Evolutionary conservation across 2,888 invertebrate species (phyloP).

Genomic region (Prosapia bicincta): DNA sequence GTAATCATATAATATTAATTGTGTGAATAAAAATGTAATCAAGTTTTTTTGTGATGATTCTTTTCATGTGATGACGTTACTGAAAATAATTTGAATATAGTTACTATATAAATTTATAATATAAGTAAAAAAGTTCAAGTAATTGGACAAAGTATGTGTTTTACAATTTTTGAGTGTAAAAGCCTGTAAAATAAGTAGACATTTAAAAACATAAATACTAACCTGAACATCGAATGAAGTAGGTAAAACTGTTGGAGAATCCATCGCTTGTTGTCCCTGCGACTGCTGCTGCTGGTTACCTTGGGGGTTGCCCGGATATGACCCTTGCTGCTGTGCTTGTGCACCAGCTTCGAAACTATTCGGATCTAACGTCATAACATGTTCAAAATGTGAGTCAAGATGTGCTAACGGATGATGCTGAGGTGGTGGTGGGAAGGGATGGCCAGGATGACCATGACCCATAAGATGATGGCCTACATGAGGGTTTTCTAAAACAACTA

Average conservation of each 20-base stretch:
- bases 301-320: constrained; percentile 1
- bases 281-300: constrained; percentile 30
- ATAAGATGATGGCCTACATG: constrained; percentile 45
- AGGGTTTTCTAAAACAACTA: constrained; percentile 38
- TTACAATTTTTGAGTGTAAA: too few relatives aligned
- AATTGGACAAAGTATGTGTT: too few relatives aligned
- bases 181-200: too few relatives aligned
- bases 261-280: constrained; percentile 40
- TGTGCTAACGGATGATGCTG: constrained; percentile 32
- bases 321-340: constrained; percentile 18
- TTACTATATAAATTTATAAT: too few relatives aligned
- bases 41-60: too few relatives aligned
- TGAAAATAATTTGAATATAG: too few relatives aligned
- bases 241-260: constrained; percentile 42
- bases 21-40: too few relatives aligned
- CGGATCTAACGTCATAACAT: constrained; percentile 40
- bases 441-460: constrained; percentile 43
- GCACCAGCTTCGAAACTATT: constrained; percentile 26
- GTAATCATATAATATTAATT: too few relatives aligned
- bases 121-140: too few relatives aligned
- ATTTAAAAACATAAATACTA: too few relatives aligned
- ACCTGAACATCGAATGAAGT: constrained; percentile 81
- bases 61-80: too few relatives aligned
- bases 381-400: constrained; percentile 41
- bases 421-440: constrained; percentile 38